These are phyloP conservation scores for Eonycteris spelaea DNA, from an alignment of 2,113 vertebrate genomes.

Conservation along the genomic window DNA sequence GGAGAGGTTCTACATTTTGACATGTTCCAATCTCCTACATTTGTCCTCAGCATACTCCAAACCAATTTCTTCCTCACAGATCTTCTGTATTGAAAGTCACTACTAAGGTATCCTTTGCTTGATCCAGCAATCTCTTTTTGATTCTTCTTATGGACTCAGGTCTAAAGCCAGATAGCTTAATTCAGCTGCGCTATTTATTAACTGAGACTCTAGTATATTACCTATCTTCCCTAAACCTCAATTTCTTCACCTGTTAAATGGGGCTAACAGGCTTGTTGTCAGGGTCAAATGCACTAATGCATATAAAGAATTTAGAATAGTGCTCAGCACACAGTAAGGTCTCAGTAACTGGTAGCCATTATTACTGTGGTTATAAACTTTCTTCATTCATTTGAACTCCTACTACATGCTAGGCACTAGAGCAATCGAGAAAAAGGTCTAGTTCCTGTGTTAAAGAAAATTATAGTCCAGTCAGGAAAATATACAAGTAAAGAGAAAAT, in stretches of 20 bases:
- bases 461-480: neutral
- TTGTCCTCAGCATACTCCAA: neutral
- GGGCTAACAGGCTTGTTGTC: neutral
- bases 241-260: neutral
- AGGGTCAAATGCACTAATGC: neutral
- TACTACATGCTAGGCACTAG: neutral
- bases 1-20: neutral
- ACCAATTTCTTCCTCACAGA: neutral
- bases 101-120: neutral
- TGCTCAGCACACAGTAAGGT: neutral
- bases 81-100: neutral
- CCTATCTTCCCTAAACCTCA: neutral
- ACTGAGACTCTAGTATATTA: neutral
- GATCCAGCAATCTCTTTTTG: too few species aligned
- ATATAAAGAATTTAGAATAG: neutral
- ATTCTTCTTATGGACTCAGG: neutral
- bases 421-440: neutral
- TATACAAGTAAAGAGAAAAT: neutral
- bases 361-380: neutral
- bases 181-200: neutral
- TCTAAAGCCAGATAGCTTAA: neutral
- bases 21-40: neutral
- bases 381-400: neutral
- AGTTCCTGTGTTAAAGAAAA: neutral
- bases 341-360: neutral